Percentiles rank a stretch among this genome's conserved stretches.
Conservation (phyloP, 2,113 vertebrate genomes). For the Ctenodactylus gundi region DNA sequence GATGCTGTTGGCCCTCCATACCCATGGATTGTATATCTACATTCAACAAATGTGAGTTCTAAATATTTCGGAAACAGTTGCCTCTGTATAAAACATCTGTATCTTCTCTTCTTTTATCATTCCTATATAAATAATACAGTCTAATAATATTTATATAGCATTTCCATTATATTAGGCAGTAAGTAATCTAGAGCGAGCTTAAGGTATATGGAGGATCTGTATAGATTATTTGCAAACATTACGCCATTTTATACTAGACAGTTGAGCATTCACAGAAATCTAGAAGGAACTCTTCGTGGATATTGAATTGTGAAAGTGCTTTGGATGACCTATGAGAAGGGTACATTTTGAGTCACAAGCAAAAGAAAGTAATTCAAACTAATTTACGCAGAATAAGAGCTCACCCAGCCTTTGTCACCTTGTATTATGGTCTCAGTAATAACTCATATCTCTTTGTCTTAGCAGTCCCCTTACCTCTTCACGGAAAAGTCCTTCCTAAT, state of each 20-base stretch:
- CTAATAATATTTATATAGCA: neutral
- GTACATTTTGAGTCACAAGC: neutral
- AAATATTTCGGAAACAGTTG: neutral
- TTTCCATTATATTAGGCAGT: neutral
- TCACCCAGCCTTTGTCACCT: neutral
- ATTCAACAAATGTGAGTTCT: no score
- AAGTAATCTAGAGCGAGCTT: neutral
- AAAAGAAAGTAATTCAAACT: neutral
- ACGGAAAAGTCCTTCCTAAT: neutral
- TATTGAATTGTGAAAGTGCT: neutral
- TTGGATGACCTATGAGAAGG: neutral
- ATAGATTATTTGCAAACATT: neutral
- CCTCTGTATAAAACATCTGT: neutral
- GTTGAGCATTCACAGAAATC: neutral
- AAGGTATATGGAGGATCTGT: neutral
- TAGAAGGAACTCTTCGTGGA: neutral
- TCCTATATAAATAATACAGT: neutral
- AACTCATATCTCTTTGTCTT: neutral
- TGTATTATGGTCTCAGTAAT: neutral
- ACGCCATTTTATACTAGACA: neutral
- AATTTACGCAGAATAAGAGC: neutral
- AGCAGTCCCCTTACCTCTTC: neutral
- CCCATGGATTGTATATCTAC: neutral
- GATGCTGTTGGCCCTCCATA: neutral
- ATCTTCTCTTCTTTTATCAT: neutral